A percentile compares a stretch with the other conserved stretches of the same genome.
phyloP scores from a whole-genome alignment of 2,113 vertebrate species.

The Cettia cetti region DNA sequence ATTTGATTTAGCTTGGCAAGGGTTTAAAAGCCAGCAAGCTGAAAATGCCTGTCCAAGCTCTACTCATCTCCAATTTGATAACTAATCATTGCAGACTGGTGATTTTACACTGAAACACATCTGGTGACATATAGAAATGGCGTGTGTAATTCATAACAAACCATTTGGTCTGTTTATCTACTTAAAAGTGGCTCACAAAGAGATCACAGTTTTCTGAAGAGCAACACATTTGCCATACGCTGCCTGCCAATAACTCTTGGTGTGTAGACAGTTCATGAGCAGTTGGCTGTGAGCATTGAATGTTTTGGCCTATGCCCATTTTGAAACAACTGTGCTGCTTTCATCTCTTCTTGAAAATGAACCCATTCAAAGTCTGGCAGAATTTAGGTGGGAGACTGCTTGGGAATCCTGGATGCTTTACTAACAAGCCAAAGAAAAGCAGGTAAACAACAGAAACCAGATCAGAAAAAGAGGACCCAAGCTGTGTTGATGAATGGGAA shows the following conservation, averaged over 20 bases:
- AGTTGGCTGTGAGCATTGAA: neutral
- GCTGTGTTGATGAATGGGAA: neutral
- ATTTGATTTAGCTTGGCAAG: slow-evolving; percentile 1
- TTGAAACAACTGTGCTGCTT: slow-evolving; percentile 10
- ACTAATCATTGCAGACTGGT: neutral
- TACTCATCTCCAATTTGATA: neutral
- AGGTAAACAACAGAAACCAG: neutral
- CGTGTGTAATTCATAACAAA: neutral
- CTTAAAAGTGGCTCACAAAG: slow-evolving; percentile 20
- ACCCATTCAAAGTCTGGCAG: neutral
- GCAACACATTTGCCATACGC: slow-evolving; percentile 23
- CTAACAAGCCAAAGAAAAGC: neutral
- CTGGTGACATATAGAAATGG: slow-evolving; percentile 14
- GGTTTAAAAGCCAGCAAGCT: neutral
- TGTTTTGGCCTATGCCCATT: slow-evolving; percentile 47
- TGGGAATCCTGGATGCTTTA: neutral
- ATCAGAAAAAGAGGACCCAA: neutral
- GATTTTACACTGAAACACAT: slow-evolving; percentile 46
- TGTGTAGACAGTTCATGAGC: slow-evolving; percentile 37
- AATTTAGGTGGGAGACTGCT: neutral
- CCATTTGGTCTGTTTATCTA: slow-evolving; percentile 11
- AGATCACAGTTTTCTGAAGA: slow-evolving; percentile 40
- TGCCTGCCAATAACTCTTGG: slow-evolving; percentile 33
- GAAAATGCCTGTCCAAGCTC: neutral
- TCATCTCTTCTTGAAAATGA: slow-evolving; percentile 31